Evolutionary conservation across 64 coral and sea anemone genomes (phyloP), one percentile per base, ranked within the genome.

Genomic region (Pocillopora damicornis): DNA sequence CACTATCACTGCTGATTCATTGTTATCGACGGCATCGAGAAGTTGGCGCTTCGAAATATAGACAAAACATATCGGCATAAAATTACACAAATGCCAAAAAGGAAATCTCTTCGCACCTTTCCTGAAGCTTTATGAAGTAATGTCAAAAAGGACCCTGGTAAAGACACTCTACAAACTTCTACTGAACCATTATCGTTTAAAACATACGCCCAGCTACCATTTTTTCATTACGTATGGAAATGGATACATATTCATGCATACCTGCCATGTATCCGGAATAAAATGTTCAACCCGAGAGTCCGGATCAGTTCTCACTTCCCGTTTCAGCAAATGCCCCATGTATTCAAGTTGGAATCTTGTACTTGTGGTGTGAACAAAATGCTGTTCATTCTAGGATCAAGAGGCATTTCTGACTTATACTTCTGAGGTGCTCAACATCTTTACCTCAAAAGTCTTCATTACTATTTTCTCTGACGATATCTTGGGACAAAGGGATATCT

Each of bases 201-300:
- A 30, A 0, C 30, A 30, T 0, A 30, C 30, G 30, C 30, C 30
- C 30, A 30, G 30, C 30, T 0, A 30, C 30, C 30, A 30, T 30
- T 51, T 1, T 51, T 51, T 7, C 42, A 51, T 51, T 51, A 51
- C 42, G 42, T 51, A 51, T 51, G 42, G 42, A 4, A 7, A 51
- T n/a, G n/a, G n/a, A n/a, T n/a, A n/a, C n/a, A 2, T 51, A 51
- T 51, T 25, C 4, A 9, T 22, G 73, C 77, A 76, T 63, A 88
- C 89, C 89, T 95, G 93, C 93, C 93, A 95, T 1, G 89, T 88
- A 57, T 95, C 93, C n/a, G 93, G 93, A 74, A 95, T 91, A 76
- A 95, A 95, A 58, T 82, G 61, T 16, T 95, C 94, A 0, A 95
- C 90, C 10, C 94, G 78, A 17, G 72, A 79, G 58, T 95, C 94